Percentiles rank a stretch among this genome's conserved stretches.
Evolutionary conservation across 2,888 invertebrate species (phyloP).

Genomic region (Esperia sulphurella): DNA sequence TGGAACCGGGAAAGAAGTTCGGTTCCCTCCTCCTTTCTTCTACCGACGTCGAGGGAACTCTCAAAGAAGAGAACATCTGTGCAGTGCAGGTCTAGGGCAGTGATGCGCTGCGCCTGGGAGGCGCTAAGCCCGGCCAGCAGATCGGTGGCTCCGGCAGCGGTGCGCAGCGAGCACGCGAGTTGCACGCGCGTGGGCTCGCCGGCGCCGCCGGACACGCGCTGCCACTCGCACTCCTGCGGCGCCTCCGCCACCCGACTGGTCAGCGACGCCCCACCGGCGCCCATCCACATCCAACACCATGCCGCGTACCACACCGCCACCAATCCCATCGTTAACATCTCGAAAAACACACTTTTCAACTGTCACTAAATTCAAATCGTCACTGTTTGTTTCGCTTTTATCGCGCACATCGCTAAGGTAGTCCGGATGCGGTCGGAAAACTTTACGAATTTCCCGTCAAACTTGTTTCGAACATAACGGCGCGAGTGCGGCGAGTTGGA

Average conservation of each 20-base stretch:
- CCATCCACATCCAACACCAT: conserved; percentile 60
- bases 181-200: conserved; percentile 79
- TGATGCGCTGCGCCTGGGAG: conserved; percentile 84
- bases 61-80: conserved; percentile 86
- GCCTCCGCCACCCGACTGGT: conserved; percentile 80
- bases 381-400: conserved; percentile 59
- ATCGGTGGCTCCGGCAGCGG: conserved; percentile 82
- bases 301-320: conserved; percentile 59
- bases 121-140: conserved; percentile 81
- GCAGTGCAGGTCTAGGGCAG: conserved; percentile 83
- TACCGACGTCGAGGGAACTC: conserved; percentile 81
- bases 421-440: conserved; percentile 68
- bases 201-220: conserved; percentile 72
- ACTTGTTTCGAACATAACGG: conserved; percentile 78
- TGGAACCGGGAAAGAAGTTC: conserved; percentile 81
- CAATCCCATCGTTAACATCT: conserved; percentile 71
- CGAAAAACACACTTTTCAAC: conserved; percentile 68
- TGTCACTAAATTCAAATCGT: conserved; percentile 71
- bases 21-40: conserved; percentile 72
- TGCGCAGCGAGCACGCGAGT: conserved; percentile 82
- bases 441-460: conserved; percentile 77
- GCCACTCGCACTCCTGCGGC: conserved; percentile 87
- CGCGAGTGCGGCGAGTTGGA: conserved; percentile 39
- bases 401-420: conserved; percentile 69
- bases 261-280: conserved; percentile 64